These are phyloP conservation scores for Spilogale gracilis DNA, from an alignment of 2,113 vertebrate genomes.

Conservation along the genomic window DNA sequence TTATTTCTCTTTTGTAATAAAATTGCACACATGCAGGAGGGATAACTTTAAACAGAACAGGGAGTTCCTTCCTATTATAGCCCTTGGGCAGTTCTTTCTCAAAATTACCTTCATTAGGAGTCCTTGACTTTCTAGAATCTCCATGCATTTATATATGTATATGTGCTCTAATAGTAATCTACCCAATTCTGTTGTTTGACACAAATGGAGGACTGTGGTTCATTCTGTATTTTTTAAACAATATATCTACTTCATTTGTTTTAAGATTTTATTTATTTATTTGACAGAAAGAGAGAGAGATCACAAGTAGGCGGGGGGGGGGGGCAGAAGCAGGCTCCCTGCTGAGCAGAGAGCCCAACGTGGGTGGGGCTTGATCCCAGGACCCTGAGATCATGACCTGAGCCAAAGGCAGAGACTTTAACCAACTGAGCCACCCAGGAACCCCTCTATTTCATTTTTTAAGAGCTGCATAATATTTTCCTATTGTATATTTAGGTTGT, in stretches of 20 bases:
- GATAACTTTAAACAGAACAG: not conserved
- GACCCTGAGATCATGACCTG: too few relatives aligned
- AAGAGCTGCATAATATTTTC: not conserved
- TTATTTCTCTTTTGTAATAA: not conserved
- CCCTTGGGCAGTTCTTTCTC: not conserved
- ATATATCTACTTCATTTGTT: not conserved
- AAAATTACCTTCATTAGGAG: not conserved
- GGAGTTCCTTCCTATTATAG: not conserved
- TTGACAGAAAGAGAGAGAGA: too few relatives aligned
- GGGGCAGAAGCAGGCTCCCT: too few relatives aligned
- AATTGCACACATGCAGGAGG: not conserved
- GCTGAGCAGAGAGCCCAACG: too few relatives aligned
- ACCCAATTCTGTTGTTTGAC: not conserved
- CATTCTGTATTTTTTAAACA: not conserved
- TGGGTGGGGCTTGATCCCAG: too few relatives aligned
- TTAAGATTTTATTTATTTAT: too few relatives aligned
- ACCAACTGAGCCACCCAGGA: too few relatives aligned
- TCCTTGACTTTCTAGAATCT: not conserved
- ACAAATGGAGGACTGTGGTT: not conserved
- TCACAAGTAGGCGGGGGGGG: too few relatives aligned
- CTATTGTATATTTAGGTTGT: not conserved
- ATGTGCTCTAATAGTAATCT: not conserved
- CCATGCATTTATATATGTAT: not conserved
- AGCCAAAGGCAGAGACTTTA: too few relatives aligned
- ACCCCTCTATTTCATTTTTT: not conserved